Evolutionary conservation across 2,113 vertebrate genomes (phyloP), one percentile per base, ranked within the genome.

Genomic region (Pandion haliaetus): DNA sequence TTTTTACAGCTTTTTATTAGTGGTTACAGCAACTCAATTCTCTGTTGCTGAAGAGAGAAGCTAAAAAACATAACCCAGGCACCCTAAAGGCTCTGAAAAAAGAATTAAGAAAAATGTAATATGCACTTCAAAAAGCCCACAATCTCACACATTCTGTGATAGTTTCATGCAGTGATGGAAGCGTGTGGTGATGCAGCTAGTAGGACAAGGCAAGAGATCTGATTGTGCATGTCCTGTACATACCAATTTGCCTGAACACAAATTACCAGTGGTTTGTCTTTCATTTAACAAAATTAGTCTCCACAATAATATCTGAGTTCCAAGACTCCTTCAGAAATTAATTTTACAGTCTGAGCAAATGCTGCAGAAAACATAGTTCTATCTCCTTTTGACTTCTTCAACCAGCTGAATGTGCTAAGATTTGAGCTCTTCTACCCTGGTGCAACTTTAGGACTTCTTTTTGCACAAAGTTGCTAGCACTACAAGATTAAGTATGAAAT

Each of bases 61-160:
- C 20, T 79, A 38, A 82, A 69, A 91, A 82, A 12, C 34, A 44
- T 17, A 81, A 71, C 17, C 36, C 59, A 14, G 65, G 25, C 42
- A 45, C 7, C 66, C 57, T 65, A 69, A 82, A 79, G 61, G 78
- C 88, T 88, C 52, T 45, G 52, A 45, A 78, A 94, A 82, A 59
- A 82, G 63, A 94, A 89, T 70, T 65, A 24, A 67, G 15, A 7
- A 32, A 71, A 82, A 90, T 18, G 34, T 4, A 69, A 86, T 32
- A 23, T 49, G 45, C 32, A 49, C 36, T 92, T 90, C 17, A 52
- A 73, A 88, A 90, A 71, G 17, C 17, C 7, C 73, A 20, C 24
- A 50, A 0, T 52, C 29, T 87, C 38, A 42, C 26, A 19, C 0
- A 0, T 54, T 84, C 34, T 45, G 59, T 34, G 66, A 2, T 6